Base-by-base conservation (phyloP, 2,888 invertebrate genomes). In the Melitaea athalia region DNA sequence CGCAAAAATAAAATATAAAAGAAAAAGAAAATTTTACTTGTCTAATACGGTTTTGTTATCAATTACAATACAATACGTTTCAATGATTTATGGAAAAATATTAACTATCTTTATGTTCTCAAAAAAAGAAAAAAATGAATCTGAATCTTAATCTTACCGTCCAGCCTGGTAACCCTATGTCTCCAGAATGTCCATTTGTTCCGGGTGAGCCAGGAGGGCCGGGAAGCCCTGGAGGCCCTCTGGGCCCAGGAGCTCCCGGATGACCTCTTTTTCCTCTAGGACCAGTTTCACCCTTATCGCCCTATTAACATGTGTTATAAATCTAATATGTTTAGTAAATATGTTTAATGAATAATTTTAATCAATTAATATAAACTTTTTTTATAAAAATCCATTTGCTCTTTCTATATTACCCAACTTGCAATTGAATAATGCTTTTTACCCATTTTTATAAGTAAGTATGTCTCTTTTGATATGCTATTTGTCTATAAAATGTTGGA, bases 151-250 rank as follows among this genome's bases (percentile, higher is more conserved):
- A 38, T 31, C 84, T 85, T 77, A 93, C 95, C 94, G 94, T 96
- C 97, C 95, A 95, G 94, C 97, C 97, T 12, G 96, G 96, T 72
- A 95, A 87, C 69, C 96, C 96, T 77, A 96, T 95, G 83, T 97
- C 96, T 64, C 97, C 96, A 52, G 94, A 93, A 68, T 91, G 88
- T 62, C 96, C 96, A 59, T 95, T 94, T 70, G 94, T 94, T 42
- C 96, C 95, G 0, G 95, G 94, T 38, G 94, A 94, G 43, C 97
- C 97, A 42, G 95, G 94, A 12, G 95, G 95, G 17, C 96, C 96
- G 7, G 94, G 94, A 5, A 95, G 92, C 42, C 95, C 95, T 63
- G 96, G 94, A 45, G 96, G 94, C 0, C 98, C 98, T 64, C 96
- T 92, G 75, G 95, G 95, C 0, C 97, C 97, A 38, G 95, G 95